These are phyloP conservation scores for Ophraella communa DNA, from an alignment of 2,888 invertebrate species.

Conservation along the genomic window DNA sequence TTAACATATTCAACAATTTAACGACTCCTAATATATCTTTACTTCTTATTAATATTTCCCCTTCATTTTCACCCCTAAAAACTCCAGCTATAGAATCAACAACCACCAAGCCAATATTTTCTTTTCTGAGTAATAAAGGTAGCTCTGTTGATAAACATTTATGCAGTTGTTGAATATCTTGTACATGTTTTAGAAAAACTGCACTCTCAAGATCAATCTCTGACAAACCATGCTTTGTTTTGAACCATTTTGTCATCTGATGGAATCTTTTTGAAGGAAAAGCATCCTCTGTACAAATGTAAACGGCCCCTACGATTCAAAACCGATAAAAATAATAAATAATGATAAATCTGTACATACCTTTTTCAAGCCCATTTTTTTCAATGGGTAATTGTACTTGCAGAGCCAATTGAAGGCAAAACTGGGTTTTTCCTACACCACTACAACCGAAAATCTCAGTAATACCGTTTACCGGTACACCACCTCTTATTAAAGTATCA, in stretches of 20 bases:
- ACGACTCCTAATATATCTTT: slow-evolving; percentile 66
- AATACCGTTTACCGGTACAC: slow-evolving; percentile 71
- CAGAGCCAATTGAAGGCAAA: slow-evolving; percentile 75
- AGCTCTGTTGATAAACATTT: slow-evolving; percentile 64
- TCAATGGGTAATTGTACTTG: slow-evolving; percentile 66
- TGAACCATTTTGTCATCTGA: slow-evolving; percentile 60
- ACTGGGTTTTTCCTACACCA: slow-evolving; percentile 82
- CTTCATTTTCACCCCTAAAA: slow-evolving; percentile 66
- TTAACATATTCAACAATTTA: slow-evolving; percentile 64
- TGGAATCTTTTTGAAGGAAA: slow-evolving; percentile 75
- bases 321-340: slow-evolving; percentile 35
- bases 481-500: slow-evolving; percentile 70
- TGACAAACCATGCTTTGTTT: slow-evolving; percentile 47
- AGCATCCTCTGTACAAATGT: slow-evolving; percentile 79
- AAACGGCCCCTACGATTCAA: slow-evolving; percentile 63
- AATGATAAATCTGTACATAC: slow-evolving; percentile 40
- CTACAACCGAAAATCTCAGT: slow-evolving; percentile 84
- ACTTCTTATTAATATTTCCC: slow-evolving; percentile 61
- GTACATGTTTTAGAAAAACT: slow-evolving; percentile 71
- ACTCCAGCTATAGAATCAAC: slow-evolving; percentile 79
- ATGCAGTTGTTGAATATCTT: slow-evolving; percentile 65
- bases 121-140: slow-evolving; percentile 61
- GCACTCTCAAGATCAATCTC: slow-evolving; percentile 63
- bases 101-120: slow-evolving; percentile 65
- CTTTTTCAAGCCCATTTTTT: slow-evolving; percentile 64